These are phyloP conservation scores for Napeogenes inachia DNA, from an alignment of 2,888 invertebrate genomes.

Conservation along the genomic window DNA sequence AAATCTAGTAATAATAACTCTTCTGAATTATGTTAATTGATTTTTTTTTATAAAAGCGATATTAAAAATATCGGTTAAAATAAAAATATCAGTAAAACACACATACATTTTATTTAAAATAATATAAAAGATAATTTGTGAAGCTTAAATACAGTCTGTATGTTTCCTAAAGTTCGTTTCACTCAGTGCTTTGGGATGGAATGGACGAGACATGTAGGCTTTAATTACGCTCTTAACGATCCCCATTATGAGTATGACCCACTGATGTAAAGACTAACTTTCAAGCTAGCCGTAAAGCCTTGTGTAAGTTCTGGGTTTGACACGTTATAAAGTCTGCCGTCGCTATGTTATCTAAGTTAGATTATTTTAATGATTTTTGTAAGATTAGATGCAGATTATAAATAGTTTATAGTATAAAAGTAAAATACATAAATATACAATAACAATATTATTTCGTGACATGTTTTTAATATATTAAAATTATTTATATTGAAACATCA, in stretches of 20 bases:
- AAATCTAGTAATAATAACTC: too few species aligned
- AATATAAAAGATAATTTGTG: too few species aligned
- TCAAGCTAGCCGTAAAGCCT: constrained; percentile 20
- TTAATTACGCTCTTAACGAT: constrained; percentile 57
- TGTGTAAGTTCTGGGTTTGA: constrained; percentile 5
- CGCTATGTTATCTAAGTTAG: not conserved
- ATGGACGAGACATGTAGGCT: constrained; percentile 47
- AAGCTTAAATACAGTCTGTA: constrained; percentile 14
- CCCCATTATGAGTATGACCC: constrained; percentile 41
- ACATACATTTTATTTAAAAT: too few species aligned
- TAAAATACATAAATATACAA: too few species aligned
- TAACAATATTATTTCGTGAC: too few species aligned
- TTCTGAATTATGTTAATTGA: too few species aligned
- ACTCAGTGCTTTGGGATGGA: constrained; percentile 38
- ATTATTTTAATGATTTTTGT: not conserved
- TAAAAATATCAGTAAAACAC: too few species aligned
- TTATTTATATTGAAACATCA: not conserved
- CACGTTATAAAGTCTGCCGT: constrained; percentile 4
- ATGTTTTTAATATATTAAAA: too few species aligned
- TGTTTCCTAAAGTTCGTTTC: constrained; percentile 24
- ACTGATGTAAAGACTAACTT: constrained; percentile 34
- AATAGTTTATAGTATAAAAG: too few species aligned
- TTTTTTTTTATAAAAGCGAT: too few species aligned
- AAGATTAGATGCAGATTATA: not conserved
- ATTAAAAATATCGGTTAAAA: too few species aligned